Conservation (phyloP, 2,888 invertebrate species). For the Machimus atricapillus region DNA sequence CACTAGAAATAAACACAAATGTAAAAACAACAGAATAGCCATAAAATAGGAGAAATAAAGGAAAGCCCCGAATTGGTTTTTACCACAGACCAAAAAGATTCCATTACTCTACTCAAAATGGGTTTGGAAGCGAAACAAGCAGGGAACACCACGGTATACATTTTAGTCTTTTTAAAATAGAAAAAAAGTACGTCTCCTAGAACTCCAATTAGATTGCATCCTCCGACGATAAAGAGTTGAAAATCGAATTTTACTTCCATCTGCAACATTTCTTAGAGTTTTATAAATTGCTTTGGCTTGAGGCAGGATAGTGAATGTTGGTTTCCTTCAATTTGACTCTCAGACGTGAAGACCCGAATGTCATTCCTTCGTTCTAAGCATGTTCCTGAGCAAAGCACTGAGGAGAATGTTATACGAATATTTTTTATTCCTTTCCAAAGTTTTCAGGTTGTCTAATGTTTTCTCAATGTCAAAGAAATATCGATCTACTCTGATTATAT, state of each 20-base stretch:
- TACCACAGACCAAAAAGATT: not conserved
- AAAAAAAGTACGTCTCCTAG: not conserved
- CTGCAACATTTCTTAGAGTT: conserved; percentile 36
- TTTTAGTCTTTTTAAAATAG: not conserved
- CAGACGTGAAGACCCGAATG: not conserved
- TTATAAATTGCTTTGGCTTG: conserved; percentile 39
- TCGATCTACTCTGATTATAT: conserved; percentile 29
- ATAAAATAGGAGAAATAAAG: not conserved
- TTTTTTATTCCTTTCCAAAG: not conserved
- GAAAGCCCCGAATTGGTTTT: not conserved
- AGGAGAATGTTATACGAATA: not conserved
- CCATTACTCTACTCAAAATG: not conserved
- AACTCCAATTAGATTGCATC: conserved; percentile 36
- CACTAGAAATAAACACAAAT: not conserved
- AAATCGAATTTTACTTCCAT: conserved; percentile 39
- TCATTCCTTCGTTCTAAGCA: conserved; percentile 1
- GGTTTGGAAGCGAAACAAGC: not conserved
- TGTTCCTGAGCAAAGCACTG: not conserved
- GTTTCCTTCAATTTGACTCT: not conserved
- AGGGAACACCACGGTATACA: not conserved
- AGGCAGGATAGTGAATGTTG: conserved; percentile 25
- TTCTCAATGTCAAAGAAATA: conserved; percentile 19
- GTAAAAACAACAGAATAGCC: not conserved
- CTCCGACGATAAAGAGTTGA: conserved; percentile 33
- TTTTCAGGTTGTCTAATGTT: conserved; percentile 1